Base-by-base conservation (phyloP, 2,113 vertebrate species). In the Procavia capensis region DNA sequence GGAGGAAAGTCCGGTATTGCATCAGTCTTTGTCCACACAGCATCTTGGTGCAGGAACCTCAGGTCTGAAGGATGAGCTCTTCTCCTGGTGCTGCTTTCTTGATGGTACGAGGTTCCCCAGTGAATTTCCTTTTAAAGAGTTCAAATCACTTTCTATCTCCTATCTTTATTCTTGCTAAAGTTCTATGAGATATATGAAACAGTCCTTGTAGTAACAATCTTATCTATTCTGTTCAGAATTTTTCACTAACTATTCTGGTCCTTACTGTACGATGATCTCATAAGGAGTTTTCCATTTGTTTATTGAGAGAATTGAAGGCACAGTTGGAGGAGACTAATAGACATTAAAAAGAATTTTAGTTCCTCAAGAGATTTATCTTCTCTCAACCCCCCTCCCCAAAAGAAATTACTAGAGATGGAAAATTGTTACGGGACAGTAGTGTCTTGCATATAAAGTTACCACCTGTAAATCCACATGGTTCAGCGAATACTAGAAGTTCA, bases 41-140 rank as follows among this genome's bases (percentile, higher is more conserved):
- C n/a, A n/a, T n/a, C n/a, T n/a, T n/a, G n/a, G n/a, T n/a, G n/a
- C n/a, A n/a, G n/a, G n/a, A n/a, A n/a, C n/a, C n/a, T n/a, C n/a
- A n/a, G n/a, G n/a, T n/a, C n/a, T n/a, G n/a, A n/a, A n/a, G n/a
- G n/a, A n/a, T n/a, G n/a, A n/a, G n/a, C n/a, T n/a, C n/a, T n/a
- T n/a, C n/a, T n/a, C n/a, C n/a, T n/a, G n/a, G n/a, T n/a, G n/a
- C n/a, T n/a, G n/a, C n/a, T n/a, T n/a, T n/a, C n/a, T n/a, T n/a
- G n/a, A n/a, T n/a, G n/a, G n/a, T n/a, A n/a, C n/a, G n/a, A n/a
- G n/a, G n/a, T n/a, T n/a, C n/a, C n/a, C n/a, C n/a, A n/a, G n/a
- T n/a, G n/a, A 68, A 76, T 88, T 91, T 93, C 66, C 45, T 96
- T 76, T 54, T 54, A 16, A 94, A 80, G 39, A 78, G 31, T 27